A percentile compares a stretch with the other conserved stretches of the same genome.
Evolutionary conservation across 2,113 vertebrate species (phyloP).

Genomic region (Numida meleagris): DNA sequence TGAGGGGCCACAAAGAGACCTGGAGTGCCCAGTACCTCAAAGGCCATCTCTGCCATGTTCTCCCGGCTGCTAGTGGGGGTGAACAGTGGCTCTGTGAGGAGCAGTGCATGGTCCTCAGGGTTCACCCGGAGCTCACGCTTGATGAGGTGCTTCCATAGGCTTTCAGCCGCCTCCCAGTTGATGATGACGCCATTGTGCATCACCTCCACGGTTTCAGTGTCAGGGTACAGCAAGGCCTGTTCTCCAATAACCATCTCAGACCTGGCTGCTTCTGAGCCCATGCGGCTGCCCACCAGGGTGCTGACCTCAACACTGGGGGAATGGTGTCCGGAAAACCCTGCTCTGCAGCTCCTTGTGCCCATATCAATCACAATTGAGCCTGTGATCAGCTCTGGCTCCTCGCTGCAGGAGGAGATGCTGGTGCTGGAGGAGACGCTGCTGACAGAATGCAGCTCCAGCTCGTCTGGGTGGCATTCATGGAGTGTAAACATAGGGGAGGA

Average conservation of each 20-base stretch:
- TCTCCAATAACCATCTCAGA: slow-evolving; percentile 26
- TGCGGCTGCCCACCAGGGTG: slow-evolving; percentile 34
- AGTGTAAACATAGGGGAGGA: fast-evolving
- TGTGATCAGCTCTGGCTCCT: neutral
- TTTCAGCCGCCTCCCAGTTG: slow-evolving; percentile 45
- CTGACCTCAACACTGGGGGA: slow-evolving; percentile 24
- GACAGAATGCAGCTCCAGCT: neutral
- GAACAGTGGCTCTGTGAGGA: slow-evolving; percentile 70
- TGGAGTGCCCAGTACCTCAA: slow-evolving; percentile 49
- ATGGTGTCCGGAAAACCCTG: slow-evolving; percentile 51
- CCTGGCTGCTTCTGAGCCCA: neutral
- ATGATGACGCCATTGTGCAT: slow-evolving; percentile 3
- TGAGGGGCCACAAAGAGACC: slow-evolving; percentile 65
- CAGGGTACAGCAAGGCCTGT: neutral
- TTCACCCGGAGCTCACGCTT: slow-evolving; percentile 50
- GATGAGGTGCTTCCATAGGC: slow-evolving; percentile 65
- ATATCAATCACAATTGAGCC: slow-evolving; percentile 43
- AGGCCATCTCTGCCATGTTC: slow-evolving; percentile 68
- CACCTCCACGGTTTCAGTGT: neutral
- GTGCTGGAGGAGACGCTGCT: neutral
- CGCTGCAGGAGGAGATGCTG: neutral
- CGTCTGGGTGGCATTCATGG: neutral
- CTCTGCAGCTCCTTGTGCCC: slow-evolving; percentile 52
- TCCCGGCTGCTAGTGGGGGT: slow-evolving; percentile 70
- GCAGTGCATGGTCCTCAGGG: slow-evolving; percentile 50